phyloP scores from a whole-genome alignment of 2,888 invertebrate species.

The Kuschelorhynchus macadamiae region DNA sequence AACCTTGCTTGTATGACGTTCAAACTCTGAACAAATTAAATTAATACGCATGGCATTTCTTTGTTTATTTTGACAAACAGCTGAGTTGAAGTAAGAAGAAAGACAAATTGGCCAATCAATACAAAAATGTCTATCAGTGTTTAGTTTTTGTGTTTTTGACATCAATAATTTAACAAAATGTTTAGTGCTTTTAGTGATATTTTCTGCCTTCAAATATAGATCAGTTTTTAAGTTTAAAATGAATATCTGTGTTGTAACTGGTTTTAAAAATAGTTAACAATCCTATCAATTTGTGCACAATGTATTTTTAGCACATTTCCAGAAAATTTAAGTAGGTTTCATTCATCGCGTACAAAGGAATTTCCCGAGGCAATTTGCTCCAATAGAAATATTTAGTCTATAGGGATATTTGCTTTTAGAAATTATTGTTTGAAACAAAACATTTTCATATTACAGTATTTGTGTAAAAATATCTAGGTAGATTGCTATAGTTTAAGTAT shows the following conservation, averaged over 20 bases:
- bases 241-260: conserved; percentile 3
- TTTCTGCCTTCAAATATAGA: background rate
- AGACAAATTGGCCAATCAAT: conserved; percentile 31
- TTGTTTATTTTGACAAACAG: conserved; percentile 13
- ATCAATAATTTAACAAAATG: background rate
- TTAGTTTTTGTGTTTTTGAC: conserved; percentile 33
- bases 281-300: conserved; percentile 24
- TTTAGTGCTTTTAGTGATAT: background rate
- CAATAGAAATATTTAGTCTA: background rate
- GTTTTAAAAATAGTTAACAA: conserved; percentile 2
- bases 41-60: too few species aligned
- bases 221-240: conserved; percentile 9
- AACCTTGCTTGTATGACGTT: too few species aligned
- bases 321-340: conserved; percentile 17
- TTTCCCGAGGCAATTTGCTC: conserved; percentile 3
- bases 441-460: background rate
- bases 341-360: conserved; percentile 16
- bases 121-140: conserved; percentile 35
- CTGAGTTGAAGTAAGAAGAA: too few species aligned
- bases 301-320: conserved; percentile 42
- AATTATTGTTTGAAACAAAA: background rate
- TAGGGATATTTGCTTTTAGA: background rate
- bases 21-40: too few species aligned
- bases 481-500: too few species aligned
- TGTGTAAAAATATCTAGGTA: background rate